Evolutionary conservation across 2,113 vertebrate genomes (phyloP), one percentile per base, ranked within the genome.

Genomic region (Neomonachus schauinslandi): DNA sequence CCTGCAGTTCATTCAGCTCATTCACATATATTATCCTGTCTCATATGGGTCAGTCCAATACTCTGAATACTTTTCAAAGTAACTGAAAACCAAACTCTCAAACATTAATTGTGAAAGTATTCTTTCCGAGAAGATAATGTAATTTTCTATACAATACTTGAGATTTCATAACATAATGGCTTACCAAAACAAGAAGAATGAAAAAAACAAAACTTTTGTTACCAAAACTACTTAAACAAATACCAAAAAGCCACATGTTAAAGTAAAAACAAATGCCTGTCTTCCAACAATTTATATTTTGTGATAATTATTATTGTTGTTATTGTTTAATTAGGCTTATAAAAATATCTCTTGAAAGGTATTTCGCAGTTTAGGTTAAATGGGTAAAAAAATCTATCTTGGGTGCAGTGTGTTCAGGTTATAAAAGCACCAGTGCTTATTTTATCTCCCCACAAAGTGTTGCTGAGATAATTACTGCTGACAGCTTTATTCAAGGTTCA

Each of bases 401-500:
- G 97, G 94, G 96, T 95, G 97, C 97, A 98, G 98, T 85, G 98
- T 92, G 98, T 98, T 98, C 98, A 99, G 98, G 98, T 99, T 99
- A 98, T 99, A 98, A 97, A 98, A 99, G 98, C 98, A 98, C 98
- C 98, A 98, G 94, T 97, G 99, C 98, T 98, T 99, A 98, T 98
- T 99, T 98, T 98, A 99, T 98, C 98, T 99, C 91, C 94, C 94
- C 97, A 99, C 98, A 98, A 98, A 99, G 98, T 99, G 98, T 98
- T 98, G 98, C 97, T 99, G 99, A 99, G 99, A 99, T 99, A 99
- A 99, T 99, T 99, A 99, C 99, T 99, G 98, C 99, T 99, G 99
- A 99, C 99, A 99, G 99, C 99, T 99, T 99, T 99, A 99, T 99
- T 99, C 99, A 99, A 99, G 98, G 99, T 99, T 99, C 99, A 99